phyloP scores from a whole-genome alignment of 2,797 vertebrate species.

The Pyrocephalus nanus region DNA sequence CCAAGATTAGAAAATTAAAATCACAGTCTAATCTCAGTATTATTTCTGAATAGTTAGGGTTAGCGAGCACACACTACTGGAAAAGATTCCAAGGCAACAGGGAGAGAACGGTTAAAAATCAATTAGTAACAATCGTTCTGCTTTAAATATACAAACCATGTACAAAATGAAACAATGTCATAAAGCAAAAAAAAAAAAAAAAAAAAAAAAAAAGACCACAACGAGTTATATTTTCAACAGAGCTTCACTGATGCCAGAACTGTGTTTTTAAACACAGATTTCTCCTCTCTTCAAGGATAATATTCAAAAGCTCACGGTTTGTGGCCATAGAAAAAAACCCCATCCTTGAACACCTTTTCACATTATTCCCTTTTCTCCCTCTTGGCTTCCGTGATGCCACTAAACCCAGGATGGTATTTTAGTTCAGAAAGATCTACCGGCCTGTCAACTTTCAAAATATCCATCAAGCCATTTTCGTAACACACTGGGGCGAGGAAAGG shows the following conservation, averaged over 20 bases:
- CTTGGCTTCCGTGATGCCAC: not conserved
- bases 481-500: not conserved
- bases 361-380: not conserved
- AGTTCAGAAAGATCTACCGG: constrained; percentile 31
- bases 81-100: not conserved
- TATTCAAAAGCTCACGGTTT: not conserved
- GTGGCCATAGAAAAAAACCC: not conserved
- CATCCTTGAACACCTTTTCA: not conserved
- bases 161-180: not conserved
- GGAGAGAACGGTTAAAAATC: not conserved
- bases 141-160: not conserved
- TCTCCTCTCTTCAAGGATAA: not conserved
- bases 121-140: not conserved
- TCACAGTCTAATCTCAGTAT: not conserved
- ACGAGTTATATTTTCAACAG: not conserved
- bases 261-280: not conserved
- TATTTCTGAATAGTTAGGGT: not conserved
- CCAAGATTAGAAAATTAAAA: constrained; percentile 9
- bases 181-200: not conserved
- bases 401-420: not conserved
- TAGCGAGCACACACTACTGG: not conserved
- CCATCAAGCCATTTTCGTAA: constrained; percentile 40
- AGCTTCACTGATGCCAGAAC: not conserved
- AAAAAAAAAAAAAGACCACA: not conserved
- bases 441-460: constrained; percentile 39